These are phyloP conservation scores for Drosophila ficusphila DNA, from an alignment of 1,140 invertebrate genomes.

Conservation along the genomic window DNA sequence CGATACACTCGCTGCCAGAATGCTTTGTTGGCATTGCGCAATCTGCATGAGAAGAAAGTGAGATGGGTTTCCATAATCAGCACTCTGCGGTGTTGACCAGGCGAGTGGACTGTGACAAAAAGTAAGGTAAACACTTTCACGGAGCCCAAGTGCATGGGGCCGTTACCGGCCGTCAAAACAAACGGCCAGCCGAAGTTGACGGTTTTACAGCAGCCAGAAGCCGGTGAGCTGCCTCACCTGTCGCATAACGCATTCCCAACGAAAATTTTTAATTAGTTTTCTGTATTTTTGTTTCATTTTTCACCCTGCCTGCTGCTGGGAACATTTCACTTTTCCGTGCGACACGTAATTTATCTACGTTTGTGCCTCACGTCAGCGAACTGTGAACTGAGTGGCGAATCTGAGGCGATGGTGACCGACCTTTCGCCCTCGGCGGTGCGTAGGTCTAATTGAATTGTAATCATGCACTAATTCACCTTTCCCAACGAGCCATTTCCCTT, in stretches of 20 bases:
- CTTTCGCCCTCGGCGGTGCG: conserved; percentile 17
- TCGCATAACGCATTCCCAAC: conserved; percentile 33
- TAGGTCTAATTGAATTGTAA: conserved; percentile 34
- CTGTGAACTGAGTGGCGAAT: conserved; percentile 6
- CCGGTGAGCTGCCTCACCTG: conserved; percentile 1
- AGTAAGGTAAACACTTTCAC: conserved; percentile 66
- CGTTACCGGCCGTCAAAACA: conserved; percentile 42
- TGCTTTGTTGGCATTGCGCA: conserved; percentile 54
- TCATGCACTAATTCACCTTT: conserved; percentile 26
- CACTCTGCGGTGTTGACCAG: background rate
- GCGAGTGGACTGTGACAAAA: conserved; percentile 27
- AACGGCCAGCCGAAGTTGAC: conserved; percentile 16
- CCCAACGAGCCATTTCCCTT: conserved; percentile 15
- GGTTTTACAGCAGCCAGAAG: conserved; percentile 30
- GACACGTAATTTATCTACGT: conserved; percentile 31
- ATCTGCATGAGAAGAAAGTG: conserved; percentile 68
- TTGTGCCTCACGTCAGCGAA: conserved; percentile 39
- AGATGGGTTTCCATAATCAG: conserved; percentile 53
- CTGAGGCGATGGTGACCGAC: conserved; percentile 19
- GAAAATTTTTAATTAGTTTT: conserved; percentile 67
- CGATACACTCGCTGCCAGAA: conserved; percentile 53
- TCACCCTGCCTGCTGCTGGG: conserved; percentile 32
- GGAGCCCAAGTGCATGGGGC: conserved; percentile 51
- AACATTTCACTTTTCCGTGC: conserved; percentile 56
- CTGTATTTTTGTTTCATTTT: conserved; percentile 35